Base-by-base conservation (phyloP, 1,140 invertebrate species). In the Triops cancriformis region DNA sequence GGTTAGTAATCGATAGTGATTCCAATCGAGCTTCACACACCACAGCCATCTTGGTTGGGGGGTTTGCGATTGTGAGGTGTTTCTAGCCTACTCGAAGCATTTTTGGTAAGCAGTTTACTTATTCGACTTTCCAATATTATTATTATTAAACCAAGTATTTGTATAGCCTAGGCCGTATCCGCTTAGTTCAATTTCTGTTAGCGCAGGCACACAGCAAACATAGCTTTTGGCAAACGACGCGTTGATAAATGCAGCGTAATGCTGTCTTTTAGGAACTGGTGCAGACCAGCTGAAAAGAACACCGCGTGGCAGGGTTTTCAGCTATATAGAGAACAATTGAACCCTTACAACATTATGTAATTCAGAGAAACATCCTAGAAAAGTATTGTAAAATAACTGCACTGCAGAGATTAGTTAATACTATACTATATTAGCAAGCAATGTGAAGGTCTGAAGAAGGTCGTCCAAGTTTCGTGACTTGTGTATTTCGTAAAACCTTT, bases 31-130 rank as follows among this genome's bases (percentile, higher is more conserved):
- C 51, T 23, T 5, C 9, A 64, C 51, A 64, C 51, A 64, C 51
- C 51, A 64, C 51, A 64, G 51, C 51, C 51, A 64, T 64, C 51
- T 64, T 64, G 51, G 51, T 64, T 64, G 51, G 51, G 45, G 51
- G 51, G 51, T 64, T 64, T 64, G 51, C 51, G 51, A 23, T 64
- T 64, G 51, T 64, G 51, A 64, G 51, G 51, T 64, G 51, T 64
- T 64, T 64, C 51, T 64, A 7, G 51, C 51, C 51, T 64, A 64
- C 51, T 64, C 18, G 14, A 10, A 64, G n/a, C 51, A 64, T 14
- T 64, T 64, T 64, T 64, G 51, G 51, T 64, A 64, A 64, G 51
- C 51, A 7, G 14, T 64, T 6, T 64, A n/a, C 10, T 64, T 64
- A n/a, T 64, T 14, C 5, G 51, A n/a, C n/a, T n/a, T 64, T 18